Evolutionary conservation across 2,113 vertebrate species (phyloP), one percentile per base, ranked within the genome.

Genomic region (Brachypteracias leptosomus): DNA sequence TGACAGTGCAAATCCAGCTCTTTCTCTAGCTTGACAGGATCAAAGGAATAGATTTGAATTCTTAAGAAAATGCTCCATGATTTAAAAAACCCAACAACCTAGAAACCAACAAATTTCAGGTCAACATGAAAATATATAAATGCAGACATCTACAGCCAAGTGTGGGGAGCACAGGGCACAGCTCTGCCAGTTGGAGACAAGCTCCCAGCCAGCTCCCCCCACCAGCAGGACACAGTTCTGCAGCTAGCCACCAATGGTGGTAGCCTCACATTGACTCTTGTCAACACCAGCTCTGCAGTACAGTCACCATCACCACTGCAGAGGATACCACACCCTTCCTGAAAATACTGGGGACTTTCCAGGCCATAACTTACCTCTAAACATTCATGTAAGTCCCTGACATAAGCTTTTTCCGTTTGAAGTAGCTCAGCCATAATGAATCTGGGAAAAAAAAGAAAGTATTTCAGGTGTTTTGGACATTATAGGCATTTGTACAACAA

Each of bases 371-470:
- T 96, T 96, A 99, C 99, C 98, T 99, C 99, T 73, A 99, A 97
- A 97, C 99, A 99, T 95, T 99, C 99, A 3, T 99, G 99, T 29
- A 99, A 98, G 91, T 99, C 99, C 96, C 98, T 98, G 85, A 99
- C 99, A 31, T 99, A 99, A 25, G 99, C 98, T 93, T 99, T 99
- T 96, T 99, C 99, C 3, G 99, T 99, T 97, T 99, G 99, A 68
- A 99, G 98, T 42, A 99, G 97, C 94, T 99, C 99, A 46, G 99
- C 99, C 99, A 99, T 99, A 88, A 99, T 99, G 97, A 99, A 99
- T 96, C 99, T 99, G 94, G 93, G 65, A 95, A 54, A 67, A 42
- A 61, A 83, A 49, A 36, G 2, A 52, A 2, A 35, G 21, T 26
- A 49, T 83, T 95, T 96, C 26, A 92, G 54, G 46, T 52, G 35